Base-by-base conservation (phyloP, 2,113 vertebrate genomes). In the Daubentonia madagascariensis region DNA sequence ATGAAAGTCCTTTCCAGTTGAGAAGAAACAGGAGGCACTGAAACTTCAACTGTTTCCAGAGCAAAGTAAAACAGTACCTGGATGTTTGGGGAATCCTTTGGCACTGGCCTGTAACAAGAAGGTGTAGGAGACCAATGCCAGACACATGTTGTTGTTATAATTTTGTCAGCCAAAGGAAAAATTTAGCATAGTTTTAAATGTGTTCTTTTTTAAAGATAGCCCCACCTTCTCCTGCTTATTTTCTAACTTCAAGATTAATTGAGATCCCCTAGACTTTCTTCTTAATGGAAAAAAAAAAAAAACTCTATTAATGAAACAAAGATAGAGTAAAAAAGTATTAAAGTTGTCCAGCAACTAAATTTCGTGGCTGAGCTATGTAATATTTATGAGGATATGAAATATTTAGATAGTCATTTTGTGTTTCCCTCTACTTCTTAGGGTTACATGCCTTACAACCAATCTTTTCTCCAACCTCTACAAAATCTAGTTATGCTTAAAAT, bases 1-100 rank as follows among this genome's bases (percentile, higher is more conserved):
- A 90, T 48, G 61, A 98, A 89, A 87, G 18, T 91, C 70, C 40
- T 63, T 95, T 97, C 75, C 40, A 96, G 67, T 96, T 98, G 92
- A 98, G 63, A 98, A 98, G 85, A 94, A 98, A 50, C 85, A 98
- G 97, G 45, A 97, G 92, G 63, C 37, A 94, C 25, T 32, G 90
- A 98, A 79, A 85, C 20, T 86, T 73, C 93, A 98, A 88, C 72
- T 96, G 28, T 81, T 22, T 0, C 78, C 75, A 98, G 65, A 97
- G 68, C 97, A 96, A 97, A 98, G 89, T 57, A 94, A 97, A 98
- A 97, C 2, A 52, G 32, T 88, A 86, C 50, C 78, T 97, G 93
- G 78, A 67, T 92, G 68, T 98, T 96, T 98, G 96, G 96, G 92
- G 92, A 97, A 97, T 98, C 97, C 96, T 98, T 98, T 97, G 97